Evolutionary conservation across 2,113 vertebrate genomes (phyloP).

Genomic region (Dendrocopos noguchii): DNA sequence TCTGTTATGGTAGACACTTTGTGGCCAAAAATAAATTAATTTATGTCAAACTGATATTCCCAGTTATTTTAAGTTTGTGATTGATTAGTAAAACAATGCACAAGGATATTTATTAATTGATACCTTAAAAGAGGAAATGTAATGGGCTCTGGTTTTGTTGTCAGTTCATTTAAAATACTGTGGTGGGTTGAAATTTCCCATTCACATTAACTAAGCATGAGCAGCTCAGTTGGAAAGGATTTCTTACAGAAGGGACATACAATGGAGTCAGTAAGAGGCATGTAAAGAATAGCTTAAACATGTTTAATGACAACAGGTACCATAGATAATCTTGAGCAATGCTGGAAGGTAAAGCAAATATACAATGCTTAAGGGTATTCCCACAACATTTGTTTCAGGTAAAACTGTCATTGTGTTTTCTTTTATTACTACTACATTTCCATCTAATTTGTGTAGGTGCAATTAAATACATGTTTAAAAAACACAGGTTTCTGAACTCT

Average conservation of each 20-base stretch:
- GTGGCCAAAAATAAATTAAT: neutral
- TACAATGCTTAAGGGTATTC: neutral
- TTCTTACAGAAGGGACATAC: neutral
- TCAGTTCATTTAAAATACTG: neutral
- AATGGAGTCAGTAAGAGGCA: neutral
- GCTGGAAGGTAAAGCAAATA: neutral
- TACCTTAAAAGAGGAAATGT: neutral
- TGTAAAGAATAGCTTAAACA: neutral
- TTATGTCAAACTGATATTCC: neutral
- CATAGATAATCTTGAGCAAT: neutral
- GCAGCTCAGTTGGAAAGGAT: neutral
- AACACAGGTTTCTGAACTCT: neutral
- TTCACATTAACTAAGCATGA: too few species aligned
- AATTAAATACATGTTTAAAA: neutral
- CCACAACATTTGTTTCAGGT: neutral
- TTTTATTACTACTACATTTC: neutral
- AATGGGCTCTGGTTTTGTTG: neutral
- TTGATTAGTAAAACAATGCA: neutral
- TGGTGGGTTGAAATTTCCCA: too few species aligned
- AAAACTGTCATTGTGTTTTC: neutral
- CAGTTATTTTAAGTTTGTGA: neutral
- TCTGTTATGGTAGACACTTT: neutral
- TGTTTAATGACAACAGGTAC: neutral
- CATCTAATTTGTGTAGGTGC: neutral
- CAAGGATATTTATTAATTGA: neutral